Base-by-base conservation (phyloP, 2,113 vertebrate genomes). In the Grammomys dolichurus region DNA sequence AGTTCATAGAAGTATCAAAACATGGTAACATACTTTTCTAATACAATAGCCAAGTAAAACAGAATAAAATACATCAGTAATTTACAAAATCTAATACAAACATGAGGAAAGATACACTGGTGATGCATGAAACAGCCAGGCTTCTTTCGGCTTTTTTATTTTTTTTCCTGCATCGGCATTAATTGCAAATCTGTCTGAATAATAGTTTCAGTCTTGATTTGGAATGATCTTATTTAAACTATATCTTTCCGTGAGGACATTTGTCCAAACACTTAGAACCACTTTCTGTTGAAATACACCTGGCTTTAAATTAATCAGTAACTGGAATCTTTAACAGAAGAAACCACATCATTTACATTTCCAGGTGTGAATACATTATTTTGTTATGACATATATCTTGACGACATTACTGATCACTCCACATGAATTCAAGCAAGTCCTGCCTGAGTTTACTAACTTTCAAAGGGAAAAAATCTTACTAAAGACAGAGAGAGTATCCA, bases 161-260 rank as follows among this genome's bases (percentile, higher is more conserved):
- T 86, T 31, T 46, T 95, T 93, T 92, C 40, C 43, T 48, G 77
- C 5, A 87, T 70, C 89, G 77, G 13, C 56, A 86, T 75, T 92
- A 43, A 95, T 92, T 95, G 76, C 19, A 22, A 85, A 43, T 93
- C 58, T 94, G 93, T 58, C 60, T n/a, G 70, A 90, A n/a, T 90
- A 94, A n/a, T 88, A 75, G 46, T 73, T 97, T 97, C 78, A 95
- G 87, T 88, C 63, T 93, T 70, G 33, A 89, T 93, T 94, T 90
- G 46, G 92, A 97, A 89, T 91, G 19, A 75, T 91, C 96, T 95
- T n/a, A 97, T 87, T 95, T 97, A 93, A 97, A 94, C 97, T 94
- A 46, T 73, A 93, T 90, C 58, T 94, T 96, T 94, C 77, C 54
- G 89, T 73, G 24, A 96, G 24, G 9, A 96, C 36, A 86, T 86